These are phyloP conservation scores for Phrynocephalus guinanensis DNA, from an alignment of 2,797 vertebrate species.

Conservation along the genomic window DNA sequence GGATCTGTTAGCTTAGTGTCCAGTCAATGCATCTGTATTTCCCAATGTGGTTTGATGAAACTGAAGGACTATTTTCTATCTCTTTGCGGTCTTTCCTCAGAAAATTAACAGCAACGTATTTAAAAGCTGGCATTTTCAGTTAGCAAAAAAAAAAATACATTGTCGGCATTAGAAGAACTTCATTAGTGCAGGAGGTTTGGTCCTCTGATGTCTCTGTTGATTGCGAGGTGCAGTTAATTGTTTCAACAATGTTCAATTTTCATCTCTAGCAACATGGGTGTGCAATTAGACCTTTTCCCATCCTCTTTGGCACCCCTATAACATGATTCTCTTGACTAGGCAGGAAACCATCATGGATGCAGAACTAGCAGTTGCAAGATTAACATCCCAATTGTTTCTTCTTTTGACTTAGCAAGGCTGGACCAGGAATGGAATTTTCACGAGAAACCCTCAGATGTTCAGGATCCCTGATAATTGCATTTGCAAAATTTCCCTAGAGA, in stretches of 20 bases:
- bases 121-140: neutral
- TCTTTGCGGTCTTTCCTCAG: neutral
- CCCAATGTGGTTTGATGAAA: neutral
- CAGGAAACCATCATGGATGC: conserved; percentile 10
- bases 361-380: conserved; percentile 17
- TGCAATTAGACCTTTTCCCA: conserved; percentile 35
- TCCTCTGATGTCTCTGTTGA: conserved; percentile 37
- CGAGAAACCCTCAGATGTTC: conserved; percentile 4
- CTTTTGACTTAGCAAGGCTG: conserved; percentile 10
- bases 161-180: conserved; percentile 40
- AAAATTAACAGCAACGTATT: conserved; percentile 30
- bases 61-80: neutral
- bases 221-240: conserved; percentile 49
- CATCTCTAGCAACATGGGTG: conserved; percentile 28
- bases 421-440: neutral
- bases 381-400: conserved; percentile 5
- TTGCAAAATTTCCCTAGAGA: neutral
- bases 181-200: conserved; percentile 41
- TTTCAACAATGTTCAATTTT: conserved; percentile 45
- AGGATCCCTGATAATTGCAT: conserved; percentile 12
- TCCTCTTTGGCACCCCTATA: neutral
- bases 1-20: neutral
- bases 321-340: conserved; percentile 20
- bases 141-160: conserved; percentile 27
- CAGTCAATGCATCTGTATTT: neutral